Base-by-base conservation (phyloP, 2,888 invertebrate species). In the Sarcophaga caerulescens region DNA sequence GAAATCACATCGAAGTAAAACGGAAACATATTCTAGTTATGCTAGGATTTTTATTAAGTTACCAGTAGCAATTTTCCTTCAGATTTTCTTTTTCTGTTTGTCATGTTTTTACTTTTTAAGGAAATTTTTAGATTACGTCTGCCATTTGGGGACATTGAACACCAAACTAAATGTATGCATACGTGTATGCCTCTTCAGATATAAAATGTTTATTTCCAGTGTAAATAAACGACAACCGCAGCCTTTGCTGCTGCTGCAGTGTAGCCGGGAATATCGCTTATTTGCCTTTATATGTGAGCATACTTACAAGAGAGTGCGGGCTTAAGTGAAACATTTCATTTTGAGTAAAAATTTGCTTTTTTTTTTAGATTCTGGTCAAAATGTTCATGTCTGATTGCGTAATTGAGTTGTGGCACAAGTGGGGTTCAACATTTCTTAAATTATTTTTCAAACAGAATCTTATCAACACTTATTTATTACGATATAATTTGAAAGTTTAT, bases 301-400 rank as follows among this genome's bases (percentile, higher is more conserved):
- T 23, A 73, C 11, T 8, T 35, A 10, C 10, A 35, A 35, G 10
- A 10, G n/a, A 35, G 8, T 17, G 17, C n/a, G 10, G n/a, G 60
- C 21, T 66, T 2, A 17, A 35, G 1, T 70, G 25, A 25, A 75
- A n/a, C 19, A 8, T 63, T 74, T 69, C 57, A 21, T 63, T 70
- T 71, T 52, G 63, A 70, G 73, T 21, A 52, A 44, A 19, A 35
- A 4, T 57, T 52, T 35, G 45, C 19, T 45, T 25, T 63, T 17
- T 5, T 52, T 17, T 74, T 35, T 47, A 47, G 11, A 47, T 47
- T 47, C 80, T 75, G 73, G 52, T 52, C 70, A 52, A 66, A 66
- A 81, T 81, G 52, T 65, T 85, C 81, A 82, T 77, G 84, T 80
- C 81, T 84, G 79, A 79, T 71, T 76, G 77, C 77, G 68, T 87